phyloP scores from a whole-genome alignment of 2,888 invertebrate species.

The Lomographa bimaculata region DNA sequence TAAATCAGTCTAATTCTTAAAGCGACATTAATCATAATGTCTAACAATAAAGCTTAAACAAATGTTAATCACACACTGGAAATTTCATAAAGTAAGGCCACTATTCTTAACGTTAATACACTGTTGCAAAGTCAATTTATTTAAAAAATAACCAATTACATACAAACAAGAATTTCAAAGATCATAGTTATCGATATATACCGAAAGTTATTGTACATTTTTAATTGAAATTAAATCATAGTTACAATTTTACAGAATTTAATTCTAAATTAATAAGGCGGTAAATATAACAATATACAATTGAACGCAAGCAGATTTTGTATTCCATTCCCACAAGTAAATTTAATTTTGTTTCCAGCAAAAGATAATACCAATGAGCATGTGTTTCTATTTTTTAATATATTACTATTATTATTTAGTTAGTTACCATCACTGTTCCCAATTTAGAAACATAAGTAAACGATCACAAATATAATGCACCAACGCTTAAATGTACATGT shows the following conservation, averaged over 20 bases:
- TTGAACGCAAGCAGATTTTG: constrained; percentile 11
- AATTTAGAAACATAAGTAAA: constrained; percentile 56
- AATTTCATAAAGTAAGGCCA: constrained; percentile 74
- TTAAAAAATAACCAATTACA: constrained; percentile 20
- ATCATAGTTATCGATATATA: no score
- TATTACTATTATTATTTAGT: constrained; percentile 10
- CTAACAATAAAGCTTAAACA: constrained; percentile 80
- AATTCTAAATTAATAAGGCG: constrained; percentile 61
- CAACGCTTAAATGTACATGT: constrained; percentile 53
- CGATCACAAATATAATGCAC: constrained; percentile 75
- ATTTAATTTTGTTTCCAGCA: constrained; percentile 12
- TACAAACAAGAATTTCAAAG: constrained; percentile 31
- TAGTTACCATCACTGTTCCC: constrained; percentile 28
- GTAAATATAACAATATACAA: constrained; percentile 24
- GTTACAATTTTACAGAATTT: constrained; percentile 37
- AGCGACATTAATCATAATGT: constrained; percentile 73
- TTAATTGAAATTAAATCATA: constrained; percentile 31
- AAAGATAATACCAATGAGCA: constrained; percentile 12
- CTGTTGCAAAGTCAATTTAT: constrained; percentile 40
- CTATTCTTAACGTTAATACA: constrained; percentile 49
- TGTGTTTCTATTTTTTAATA: constrained; percentile 6
- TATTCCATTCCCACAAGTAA: not conserved
- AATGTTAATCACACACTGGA: constrained; percentile 74
- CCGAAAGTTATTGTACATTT: constrained; percentile 31
- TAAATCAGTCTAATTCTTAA: constrained; percentile 84